These are phyloP conservation scores for Stegodyphus mimosarum DNA, from an alignment of 1,140 invertebrate species.

Conservation along the genomic window DNA sequence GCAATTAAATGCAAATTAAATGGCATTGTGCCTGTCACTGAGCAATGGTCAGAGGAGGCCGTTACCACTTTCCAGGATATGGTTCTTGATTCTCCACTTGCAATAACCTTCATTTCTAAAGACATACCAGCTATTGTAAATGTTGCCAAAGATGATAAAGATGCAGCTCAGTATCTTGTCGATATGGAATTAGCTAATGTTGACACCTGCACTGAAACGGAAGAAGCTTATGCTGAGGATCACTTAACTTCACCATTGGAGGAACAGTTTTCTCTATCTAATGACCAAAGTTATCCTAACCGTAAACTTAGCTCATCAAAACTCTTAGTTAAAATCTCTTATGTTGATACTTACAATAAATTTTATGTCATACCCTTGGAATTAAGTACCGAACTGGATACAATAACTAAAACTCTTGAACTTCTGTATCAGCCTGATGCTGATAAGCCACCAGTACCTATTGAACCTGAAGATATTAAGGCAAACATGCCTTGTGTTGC, in stretches of 20 bases:
- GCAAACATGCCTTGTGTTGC: slow-evolving; percentile 73
- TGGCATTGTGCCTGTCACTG: slow-evolving; percentile 11
- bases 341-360: slow-evolving; percentile 36
- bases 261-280: slow-evolving; percentile 23
- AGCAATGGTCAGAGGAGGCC: slow-evolving; percentile 23
- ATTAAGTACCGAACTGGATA: slow-evolving; percentile 31
- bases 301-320: slow-evolving; percentile 14
- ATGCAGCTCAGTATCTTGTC: slow-evolving; percentile 33
- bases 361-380: slow-evolving; percentile 45
- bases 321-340: slow-evolving; percentile 22
- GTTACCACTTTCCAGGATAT: slow-evolving; percentile 23
- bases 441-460: not conserved
- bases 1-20: slow-evolving; percentile 68
- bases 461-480: slow-evolving; percentile 14
- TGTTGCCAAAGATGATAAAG: slow-evolving; percentile 44
- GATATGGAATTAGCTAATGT: slow-evolving; percentile 44
- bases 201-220: slow-evolving; percentile 21
- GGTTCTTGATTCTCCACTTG: slow-evolving; percentile 8
- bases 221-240: slow-evolving; percentile 45
- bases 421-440: not conserved
- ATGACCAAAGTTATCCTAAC: slow-evolving; percentile 23
- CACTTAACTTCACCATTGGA: slow-evolving; percentile 21
- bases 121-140: slow-evolving; percentile 45
- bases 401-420: slow-evolving; percentile 31
- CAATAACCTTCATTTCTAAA: slow-evolving; percentile 35